phyloP scores from a whole-genome alignment of 1,140 invertebrate genomes.

The Musca vetustissima region DNA sequence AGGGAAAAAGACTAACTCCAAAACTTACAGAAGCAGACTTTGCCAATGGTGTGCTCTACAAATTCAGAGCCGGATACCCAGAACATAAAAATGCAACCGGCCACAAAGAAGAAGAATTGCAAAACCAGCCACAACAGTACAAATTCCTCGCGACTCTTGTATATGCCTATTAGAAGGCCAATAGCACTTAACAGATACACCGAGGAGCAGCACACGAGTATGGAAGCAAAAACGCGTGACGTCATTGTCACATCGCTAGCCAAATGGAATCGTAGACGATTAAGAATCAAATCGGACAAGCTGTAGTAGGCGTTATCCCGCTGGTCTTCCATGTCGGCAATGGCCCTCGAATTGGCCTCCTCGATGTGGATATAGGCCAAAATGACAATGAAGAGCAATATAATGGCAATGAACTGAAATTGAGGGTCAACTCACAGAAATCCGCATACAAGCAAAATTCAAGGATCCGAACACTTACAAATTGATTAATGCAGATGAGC shows the following conservation, averaged over 20 bases:
- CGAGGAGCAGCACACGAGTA: constrained; percentile 36
- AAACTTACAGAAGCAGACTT: constrained; percentile 45
- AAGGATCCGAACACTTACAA: constrained; percentile 41
- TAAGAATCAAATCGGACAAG: constrained; percentile 42
- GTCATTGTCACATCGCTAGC: constrained; percentile 47
- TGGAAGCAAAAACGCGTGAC: constrained; percentile 45
- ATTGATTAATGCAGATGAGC: constrained; percentile 48
- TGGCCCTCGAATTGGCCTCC: constrained; percentile 15
- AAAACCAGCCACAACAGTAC: constrained; percentile 49
- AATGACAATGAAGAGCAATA: constrained; percentile 46
- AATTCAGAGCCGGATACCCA: constrained; percentile 44
- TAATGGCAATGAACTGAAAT: constrained; percentile 46
- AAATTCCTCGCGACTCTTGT: constrained; percentile 45
- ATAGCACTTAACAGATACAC: constrained; percentile 45
- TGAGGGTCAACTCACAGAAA: not conserved
- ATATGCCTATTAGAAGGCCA: constrained; percentile 45
- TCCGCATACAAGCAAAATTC: not conserved
- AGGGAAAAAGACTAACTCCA: not conserved
- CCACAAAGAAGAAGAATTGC: constrained; percentile 44
- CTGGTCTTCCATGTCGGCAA: constrained; percentile 39
- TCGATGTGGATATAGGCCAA: constrained; percentile 29
- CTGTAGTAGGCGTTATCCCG: constrained; percentile 51
- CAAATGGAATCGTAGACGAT: constrained; percentile 44
- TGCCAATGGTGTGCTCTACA: constrained; percentile 41
- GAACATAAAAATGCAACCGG: constrained; percentile 36